These are phyloP conservation scores for Frieseomelitta varia DNA, from an alignment of 1,140 invertebrate species.

Conservation along the genomic window DNA sequence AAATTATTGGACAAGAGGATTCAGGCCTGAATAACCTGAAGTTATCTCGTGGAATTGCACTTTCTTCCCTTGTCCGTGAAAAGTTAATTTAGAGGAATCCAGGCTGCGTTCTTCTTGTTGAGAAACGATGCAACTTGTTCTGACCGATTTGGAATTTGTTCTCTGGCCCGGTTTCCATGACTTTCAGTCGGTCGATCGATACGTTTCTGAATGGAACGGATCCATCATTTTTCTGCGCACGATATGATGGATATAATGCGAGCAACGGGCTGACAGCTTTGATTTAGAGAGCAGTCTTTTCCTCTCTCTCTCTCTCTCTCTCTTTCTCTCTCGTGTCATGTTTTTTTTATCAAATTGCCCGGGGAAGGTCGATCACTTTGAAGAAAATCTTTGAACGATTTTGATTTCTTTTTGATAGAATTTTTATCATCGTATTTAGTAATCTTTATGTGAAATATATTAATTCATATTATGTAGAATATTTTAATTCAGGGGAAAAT, in stretches of 20 bases:
- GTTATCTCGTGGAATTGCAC: background rate
- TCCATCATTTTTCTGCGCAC: conserved; percentile 17
- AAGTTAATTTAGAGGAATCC: conserved; percentile 4
- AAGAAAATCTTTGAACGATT: background rate
- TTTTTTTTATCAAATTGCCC: background rate
- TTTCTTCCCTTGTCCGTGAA: conserved; percentile 5
- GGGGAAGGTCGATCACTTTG: background rate
- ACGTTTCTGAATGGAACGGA: background rate
- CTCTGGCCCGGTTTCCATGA: background rate
- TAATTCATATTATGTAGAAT: too few species aligned
- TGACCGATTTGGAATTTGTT: conserved; percentile 23
- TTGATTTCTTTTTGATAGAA: background rate
- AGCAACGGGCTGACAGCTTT: background rate
- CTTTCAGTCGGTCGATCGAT: background rate
- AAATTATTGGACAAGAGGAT: background rate
- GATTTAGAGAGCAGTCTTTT: conserved; percentile 18
- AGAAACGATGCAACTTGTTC: background rate
- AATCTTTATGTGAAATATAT: background rate
- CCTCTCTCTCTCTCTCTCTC: background rate
- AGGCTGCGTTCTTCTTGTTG: background rate
- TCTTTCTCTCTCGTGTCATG: background rate
- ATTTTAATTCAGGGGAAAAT: background rate
- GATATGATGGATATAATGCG: conserved; percentile 15
- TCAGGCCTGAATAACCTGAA: background rate
- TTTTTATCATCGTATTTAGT: background rate